These are phyloP conservation scores for Helleia helle DNA, from an alignment of 2,888 invertebrate species.

Conservation along the genomic window DNA sequence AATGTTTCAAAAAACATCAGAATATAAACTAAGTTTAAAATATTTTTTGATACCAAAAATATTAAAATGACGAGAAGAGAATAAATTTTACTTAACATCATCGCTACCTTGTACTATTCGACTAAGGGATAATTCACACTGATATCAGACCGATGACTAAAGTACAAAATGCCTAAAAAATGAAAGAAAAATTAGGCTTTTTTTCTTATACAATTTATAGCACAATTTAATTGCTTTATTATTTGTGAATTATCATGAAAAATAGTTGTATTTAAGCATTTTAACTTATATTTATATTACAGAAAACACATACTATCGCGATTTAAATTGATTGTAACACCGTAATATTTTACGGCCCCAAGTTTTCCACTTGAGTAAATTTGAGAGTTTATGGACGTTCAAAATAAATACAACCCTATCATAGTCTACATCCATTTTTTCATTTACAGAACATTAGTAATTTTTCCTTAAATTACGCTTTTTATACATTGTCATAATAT, in stretches of 20 bases:
- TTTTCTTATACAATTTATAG: no score
- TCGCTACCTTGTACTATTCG: background rate
- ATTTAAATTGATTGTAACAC: conserved; percentile 1
- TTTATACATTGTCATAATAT: background rate
- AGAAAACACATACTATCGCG: background rate
- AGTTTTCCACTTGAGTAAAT: conserved; percentile 10
- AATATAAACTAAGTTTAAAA: no score
- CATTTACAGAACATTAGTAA: background rate
- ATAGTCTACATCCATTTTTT: background rate
- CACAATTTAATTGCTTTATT: no score
- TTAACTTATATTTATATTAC: background rate
- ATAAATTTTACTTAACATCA: background rate
- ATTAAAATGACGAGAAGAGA: no score
- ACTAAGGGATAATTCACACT: conserved; percentile 1
- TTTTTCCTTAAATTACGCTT: conserved; percentile 1
- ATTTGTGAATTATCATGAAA: background rate
- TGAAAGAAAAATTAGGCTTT: background rate
- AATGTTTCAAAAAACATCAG: no score
- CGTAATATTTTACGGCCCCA: conserved; percentile 13
- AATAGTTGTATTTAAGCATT: background rate
- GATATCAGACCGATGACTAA: background rate
- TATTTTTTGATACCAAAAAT: background rate
- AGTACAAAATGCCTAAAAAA: background rate
- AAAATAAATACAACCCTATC: background rate
- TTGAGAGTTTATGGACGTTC: background rate